A percentile compares a stretch with the other conserved stretches of the same genome.
Conservation (phyloP, 2,888 invertebrate genomes). For the Cataglyphis rosenhaueri region DNA sequence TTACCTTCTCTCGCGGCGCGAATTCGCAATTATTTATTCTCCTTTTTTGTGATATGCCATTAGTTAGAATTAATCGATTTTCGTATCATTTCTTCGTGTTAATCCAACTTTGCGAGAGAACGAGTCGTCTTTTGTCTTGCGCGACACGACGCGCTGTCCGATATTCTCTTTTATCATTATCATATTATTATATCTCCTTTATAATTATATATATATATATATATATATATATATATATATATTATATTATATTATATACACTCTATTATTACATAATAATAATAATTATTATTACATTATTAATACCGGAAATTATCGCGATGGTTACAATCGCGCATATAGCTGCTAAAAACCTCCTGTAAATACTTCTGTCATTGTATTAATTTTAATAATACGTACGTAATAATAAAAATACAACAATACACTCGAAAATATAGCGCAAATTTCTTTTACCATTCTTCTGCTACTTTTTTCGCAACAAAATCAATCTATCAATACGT, state of each 20-base stretch:
- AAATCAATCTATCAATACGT: not conserved
- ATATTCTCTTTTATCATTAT: conserved; percentile 63
- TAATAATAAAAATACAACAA: conserved; percentile 81
- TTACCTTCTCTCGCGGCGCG: conserved; percentile 48
- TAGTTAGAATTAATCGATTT: conserved; percentile 49
- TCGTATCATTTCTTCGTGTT: conserved; percentile 33
- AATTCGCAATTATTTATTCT: conserved; percentile 70
- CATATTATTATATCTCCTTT: conserved; percentile 49
- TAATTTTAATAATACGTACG: conserved; percentile 82
- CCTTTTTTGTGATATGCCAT: conserved; percentile 42
- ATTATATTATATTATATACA: conserved; percentile 19
- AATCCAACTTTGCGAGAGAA: conserved; percentile 44
- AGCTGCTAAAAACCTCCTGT: conserved; percentile 75
- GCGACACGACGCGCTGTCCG: conserved; percentile 52
- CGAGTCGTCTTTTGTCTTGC: conserved; percentile 26
- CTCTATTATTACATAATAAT: conserved; percentile 8
- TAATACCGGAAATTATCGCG: conserved; percentile 67
- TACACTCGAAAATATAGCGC: conserved; percentile 64
- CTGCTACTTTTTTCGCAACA: not conserved
- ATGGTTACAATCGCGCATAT: conserved; percentile 66
- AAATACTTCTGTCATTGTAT: conserved; percentile 82
- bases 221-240: conserved; percentile 8
- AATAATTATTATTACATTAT: conserved; percentile 56
- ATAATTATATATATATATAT: not conserved
- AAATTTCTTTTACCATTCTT: not conserved